These are phyloP conservation scores for Cheilosia scutellata DNA, from an alignment of 2,888 invertebrate genomes.

Conservation along the genomic window DNA sequence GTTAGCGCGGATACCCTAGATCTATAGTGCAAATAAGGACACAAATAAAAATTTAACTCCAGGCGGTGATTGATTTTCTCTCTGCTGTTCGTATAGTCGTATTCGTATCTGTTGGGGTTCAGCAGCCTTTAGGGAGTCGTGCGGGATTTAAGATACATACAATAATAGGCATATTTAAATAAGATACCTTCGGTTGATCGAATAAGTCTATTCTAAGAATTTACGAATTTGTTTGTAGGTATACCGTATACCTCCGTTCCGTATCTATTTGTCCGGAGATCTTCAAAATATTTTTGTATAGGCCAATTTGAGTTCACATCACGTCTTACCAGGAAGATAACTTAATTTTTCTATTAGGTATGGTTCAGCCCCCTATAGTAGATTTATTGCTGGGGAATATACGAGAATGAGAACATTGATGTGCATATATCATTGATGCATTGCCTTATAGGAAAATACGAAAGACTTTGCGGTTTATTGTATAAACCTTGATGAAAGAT, in stretches of 20 bases:
- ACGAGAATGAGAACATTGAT: too few relatives aligned
- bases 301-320: too few relatives aligned
- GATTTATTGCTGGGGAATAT: not conserved
- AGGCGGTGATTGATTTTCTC: conserved; percentile 59
- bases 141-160: not conserved
- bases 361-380: not conserved
- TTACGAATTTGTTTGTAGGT: not conserved
- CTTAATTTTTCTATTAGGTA: not conserved
- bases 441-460: too few relatives aligned
- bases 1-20: conserved; percentile 46
- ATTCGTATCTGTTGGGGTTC: conserved; percentile 10
- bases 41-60: conserved; percentile 50
- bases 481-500: too few relatives aligned
- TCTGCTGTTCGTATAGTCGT: conserved; percentile 7
- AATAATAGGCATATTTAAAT: conserved; percentile 49
- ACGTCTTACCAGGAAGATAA: too few relatives aligned
- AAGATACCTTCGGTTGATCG: not conserved
- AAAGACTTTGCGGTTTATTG: too few relatives aligned
- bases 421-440: too few relatives aligned
- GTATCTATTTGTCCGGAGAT: not conserved
- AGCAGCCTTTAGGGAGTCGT: too few relatives aligned
- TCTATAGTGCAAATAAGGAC: conserved; percentile 54
- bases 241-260: too few relatives aligned
- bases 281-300: too few relatives aligned
- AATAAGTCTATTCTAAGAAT: not conserved